Percentiles rank a stretch among this genome's conserved stretches.
These are phyloP conservation scores for Callocephalon fimbriatum DNA, from an alignment of 2,113 vertebrate genomes.

Conservation along the genomic window DNA sequence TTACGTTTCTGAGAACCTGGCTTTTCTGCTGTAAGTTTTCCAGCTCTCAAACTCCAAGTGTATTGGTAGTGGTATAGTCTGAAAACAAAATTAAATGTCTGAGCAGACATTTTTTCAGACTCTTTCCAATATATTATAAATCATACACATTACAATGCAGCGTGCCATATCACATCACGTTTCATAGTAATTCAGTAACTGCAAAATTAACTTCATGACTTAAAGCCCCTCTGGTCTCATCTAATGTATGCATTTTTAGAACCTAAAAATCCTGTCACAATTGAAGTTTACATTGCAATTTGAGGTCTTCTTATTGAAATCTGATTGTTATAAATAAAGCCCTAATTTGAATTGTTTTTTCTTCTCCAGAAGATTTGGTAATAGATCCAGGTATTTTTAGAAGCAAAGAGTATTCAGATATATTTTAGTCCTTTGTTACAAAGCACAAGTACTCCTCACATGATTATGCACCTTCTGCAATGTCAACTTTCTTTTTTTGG, in stretches of 20 bases:
- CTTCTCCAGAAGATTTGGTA: neutral
- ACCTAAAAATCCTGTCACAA: neutral
- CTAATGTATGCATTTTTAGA: neutral
- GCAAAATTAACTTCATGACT: neutral
- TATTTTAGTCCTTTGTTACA: neutral
- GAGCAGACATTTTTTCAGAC: neutral
- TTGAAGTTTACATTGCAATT: neutral
- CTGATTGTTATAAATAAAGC: constrained; percentile 5
- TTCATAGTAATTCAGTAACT: neutral
- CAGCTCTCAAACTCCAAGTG: neutral
- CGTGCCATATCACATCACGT: neutral
- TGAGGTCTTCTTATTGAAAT: neutral
- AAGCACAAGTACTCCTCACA: neutral
- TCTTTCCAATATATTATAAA: neutral
- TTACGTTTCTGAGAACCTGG: neutral
- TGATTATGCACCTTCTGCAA: neutral
- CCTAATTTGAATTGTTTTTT: neutral
- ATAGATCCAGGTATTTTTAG: constrained; percentile 9
- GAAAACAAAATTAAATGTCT: neutral
- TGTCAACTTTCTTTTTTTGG: neutral
- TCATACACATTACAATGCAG: neutral
- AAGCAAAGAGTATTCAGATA: neutral
- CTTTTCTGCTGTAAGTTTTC: neutral
- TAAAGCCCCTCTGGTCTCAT: neutral
- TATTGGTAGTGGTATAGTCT: neutral